Percentiles rank a stretch among this genome's conserved stretches.
These are phyloP conservation scores for Tenrec ecaudatus DNA, from an alignment of 2,113 vertebrate species.

Conservation along the genomic window DNA sequence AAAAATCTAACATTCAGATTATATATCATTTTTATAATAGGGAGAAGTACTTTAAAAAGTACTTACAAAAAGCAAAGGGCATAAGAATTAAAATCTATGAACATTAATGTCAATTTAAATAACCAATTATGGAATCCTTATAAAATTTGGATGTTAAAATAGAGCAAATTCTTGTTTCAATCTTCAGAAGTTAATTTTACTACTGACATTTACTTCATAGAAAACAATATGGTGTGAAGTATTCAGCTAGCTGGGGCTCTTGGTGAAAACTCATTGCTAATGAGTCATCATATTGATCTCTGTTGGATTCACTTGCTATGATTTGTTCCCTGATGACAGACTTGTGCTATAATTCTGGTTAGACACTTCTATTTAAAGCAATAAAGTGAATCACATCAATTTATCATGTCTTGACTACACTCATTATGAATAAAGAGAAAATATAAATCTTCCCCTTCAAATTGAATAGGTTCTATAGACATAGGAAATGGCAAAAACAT, in stretches of 20 bases:
- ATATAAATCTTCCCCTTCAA: background rate
- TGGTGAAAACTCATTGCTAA: background rate
- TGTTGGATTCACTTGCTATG: constrained; percentile 45
- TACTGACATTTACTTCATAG: background rate
- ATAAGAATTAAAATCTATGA: background rate
- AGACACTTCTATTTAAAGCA: constrained; percentile 53
- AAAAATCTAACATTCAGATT: too few relatives aligned
- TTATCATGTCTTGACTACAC: constrained; percentile 4
- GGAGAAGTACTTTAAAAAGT: background rate
- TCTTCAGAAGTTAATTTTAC: constrained; percentile 30
- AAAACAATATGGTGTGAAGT: constrained; percentile 2
- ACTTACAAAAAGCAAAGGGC: background rate
- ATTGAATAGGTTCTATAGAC: too few relatives aligned
- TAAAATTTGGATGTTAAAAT: background rate
- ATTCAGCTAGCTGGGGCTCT: background rate
- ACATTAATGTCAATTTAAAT: background rate
- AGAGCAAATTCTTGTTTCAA: background rate
- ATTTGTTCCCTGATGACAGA: constrained; percentile 44
- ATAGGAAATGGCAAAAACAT: too few relatives aligned
- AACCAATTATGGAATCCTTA: background rate
- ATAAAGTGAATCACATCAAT: constrained; percentile 46
- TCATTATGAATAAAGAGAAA: constrained; percentile 48
- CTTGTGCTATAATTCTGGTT: constrained; percentile 45
- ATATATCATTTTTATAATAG: too few relatives aligned
- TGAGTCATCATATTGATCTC: constrained; percentile 20